phyloP scores from a whole-genome alignment of 2,113 vertebrate genomes.

The Dromas ardeola region DNA sequence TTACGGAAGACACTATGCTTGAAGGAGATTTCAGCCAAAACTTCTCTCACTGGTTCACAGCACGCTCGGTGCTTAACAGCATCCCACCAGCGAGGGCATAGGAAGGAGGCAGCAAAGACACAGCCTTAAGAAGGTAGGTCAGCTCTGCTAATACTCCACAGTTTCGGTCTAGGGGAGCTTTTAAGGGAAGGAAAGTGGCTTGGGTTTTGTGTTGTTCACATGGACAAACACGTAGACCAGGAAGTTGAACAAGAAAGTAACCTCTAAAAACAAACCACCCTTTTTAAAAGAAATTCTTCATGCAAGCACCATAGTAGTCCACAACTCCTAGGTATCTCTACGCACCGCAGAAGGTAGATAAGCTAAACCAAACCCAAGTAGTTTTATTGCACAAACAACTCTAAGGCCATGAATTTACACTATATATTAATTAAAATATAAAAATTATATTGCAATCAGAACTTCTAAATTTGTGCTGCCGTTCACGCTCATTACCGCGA shows the following conservation, averaged over 20 bases:
- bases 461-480: neutral
- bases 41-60: neutral
- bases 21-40: neutral
- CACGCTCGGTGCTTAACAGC: neutral
- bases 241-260: neutral
- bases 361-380: neutral
- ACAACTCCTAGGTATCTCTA: neutral
- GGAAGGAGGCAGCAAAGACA: neutral
- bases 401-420: neutral
- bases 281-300: neutral
- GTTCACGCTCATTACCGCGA: fast-evolving
- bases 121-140: neutral
- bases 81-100: neutral
- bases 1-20: fast-evolving
- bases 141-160: neutral
- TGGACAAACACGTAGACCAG: neutral
- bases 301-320: neutral
- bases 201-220: neutral
- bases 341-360: neutral
- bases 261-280: neutral
- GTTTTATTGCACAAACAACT: neutral
- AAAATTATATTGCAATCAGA: neutral
- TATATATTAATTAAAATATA: neutral
- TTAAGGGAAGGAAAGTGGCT: neutral
- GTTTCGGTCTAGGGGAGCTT: neutral